Base-by-base conservation (phyloP, 2,888 invertebrate species). In the Tanypteryx hageni region DNA sequence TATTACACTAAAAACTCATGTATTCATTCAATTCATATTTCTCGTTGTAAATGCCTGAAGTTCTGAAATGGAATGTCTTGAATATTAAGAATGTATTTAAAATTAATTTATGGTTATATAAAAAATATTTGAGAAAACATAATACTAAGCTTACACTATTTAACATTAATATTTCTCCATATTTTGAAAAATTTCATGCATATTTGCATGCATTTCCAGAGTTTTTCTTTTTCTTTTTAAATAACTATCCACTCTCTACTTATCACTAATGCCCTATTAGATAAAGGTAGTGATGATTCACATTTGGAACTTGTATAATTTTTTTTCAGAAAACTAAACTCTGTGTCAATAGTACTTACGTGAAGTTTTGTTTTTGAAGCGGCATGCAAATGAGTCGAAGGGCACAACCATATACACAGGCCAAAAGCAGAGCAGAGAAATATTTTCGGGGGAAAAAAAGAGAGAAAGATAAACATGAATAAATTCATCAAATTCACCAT, bases 351-450 rank as follows among this genome's bases (percentile, higher is more conserved):
- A 96, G 96, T 97, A 97, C 97, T 97, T 97, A 97, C 97, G 97
- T 97, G 97, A 96, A 96, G 96, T 96, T 96, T 96, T 95, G 95
- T 96, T 96, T 93, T 96, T 96, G 97, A 97, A 97, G 97, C 97
- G 96, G 96, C 97, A 97, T 97, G 97, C 97, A 96, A 93, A 96
- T 96, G 96, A 97, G 97, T 97, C 96, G 96, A 96, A 96, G 97
- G 93, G 97, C 96, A 97, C 97, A 97, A 97, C 97, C 97, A 97
- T 97, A 97, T 97, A 97, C 97, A 94, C 95, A 96, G 95, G 96
- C 95, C 95, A 96, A 95, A 97, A 97, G 97, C 97, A 97, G 97
- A 97, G 97, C 97, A 97, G 97, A 97, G 96, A 97, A 97, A 96
- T 96, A 96, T 97, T 97, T 96, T 92, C 89, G 89, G 96, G 96